Evolutionary conservation across 2,888 invertebrate genomes (phyloP).

Genomic region (Agapostemon virescens): DNA sequence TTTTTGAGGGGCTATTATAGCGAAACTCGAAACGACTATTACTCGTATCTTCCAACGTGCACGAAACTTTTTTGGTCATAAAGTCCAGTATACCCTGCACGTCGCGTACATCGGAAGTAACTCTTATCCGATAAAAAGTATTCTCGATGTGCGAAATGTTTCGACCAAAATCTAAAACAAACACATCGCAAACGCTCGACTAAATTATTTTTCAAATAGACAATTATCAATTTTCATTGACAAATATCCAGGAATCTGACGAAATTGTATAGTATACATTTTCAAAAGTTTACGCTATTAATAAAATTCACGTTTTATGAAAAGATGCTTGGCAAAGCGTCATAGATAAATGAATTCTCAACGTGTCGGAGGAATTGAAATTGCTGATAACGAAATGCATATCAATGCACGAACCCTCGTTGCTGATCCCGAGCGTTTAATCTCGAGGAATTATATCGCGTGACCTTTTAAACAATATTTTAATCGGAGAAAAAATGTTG

Average conservation of each 20-base stretch:
- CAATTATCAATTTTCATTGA: too few species aligned
- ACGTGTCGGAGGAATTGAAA: background rate
- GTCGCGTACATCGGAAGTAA: too few species aligned
- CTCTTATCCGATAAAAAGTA: too few species aligned
- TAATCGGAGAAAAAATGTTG: background rate
- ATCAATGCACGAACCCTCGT: background rate
- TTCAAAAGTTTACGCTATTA: background rate
- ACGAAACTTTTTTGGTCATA: too few species aligned
- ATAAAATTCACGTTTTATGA: background rate
- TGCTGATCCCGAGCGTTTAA: background rate
- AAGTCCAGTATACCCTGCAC: too few species aligned
- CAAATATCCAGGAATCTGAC: background rate
- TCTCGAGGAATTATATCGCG: background rate
- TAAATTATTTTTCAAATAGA: too few species aligned
- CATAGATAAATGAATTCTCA: background rate
- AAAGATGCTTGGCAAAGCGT: background rate
- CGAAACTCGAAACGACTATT: too few species aligned
- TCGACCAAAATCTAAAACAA: too few species aligned
- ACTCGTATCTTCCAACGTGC: too few species aligned
- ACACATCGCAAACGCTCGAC: too few species aligned
- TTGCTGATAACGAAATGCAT: background rate
- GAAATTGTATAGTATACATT: background rate
- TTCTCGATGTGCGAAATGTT: too few species aligned
- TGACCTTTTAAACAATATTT: conserved; percentile 1
- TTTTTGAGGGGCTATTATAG: too few species aligned